Percentiles rank a stretch among this genome's conserved stretches.
phyloP scores from a whole-genome alignment of 2,797 vertebrate genomes.

The Borostomias antarcticus region DNA sequence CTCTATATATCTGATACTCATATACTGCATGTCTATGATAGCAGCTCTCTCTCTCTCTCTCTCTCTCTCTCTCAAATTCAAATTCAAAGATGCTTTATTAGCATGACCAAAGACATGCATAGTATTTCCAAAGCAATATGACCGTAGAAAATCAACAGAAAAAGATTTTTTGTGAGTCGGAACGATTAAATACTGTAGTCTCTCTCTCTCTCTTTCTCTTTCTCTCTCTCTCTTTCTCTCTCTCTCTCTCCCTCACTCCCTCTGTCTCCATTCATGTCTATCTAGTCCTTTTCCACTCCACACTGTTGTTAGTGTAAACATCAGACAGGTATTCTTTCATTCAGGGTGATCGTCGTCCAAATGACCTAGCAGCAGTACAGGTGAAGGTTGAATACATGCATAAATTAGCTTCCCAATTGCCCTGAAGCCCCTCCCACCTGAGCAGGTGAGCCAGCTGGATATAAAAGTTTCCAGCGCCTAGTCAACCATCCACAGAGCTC shows the following conservation, averaged over 20 bases:
- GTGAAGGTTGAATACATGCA: conserved; percentile 48
- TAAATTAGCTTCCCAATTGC: conserved; percentile 36
- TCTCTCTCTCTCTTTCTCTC: background rate
- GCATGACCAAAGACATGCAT: no score
- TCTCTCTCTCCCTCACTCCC: background rate
- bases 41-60: no score
- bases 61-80: no score
- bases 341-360: conserved; percentile 27
- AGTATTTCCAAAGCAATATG: no score
- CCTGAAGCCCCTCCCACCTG: conserved; percentile 54
- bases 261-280: background rate
- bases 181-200: no score
- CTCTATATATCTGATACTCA: no score
- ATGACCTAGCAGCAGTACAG: conserved; percentile 26
- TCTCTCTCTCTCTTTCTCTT: no score
- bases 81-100: no score
- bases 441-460: conserved; percentile 63
- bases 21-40: no score
- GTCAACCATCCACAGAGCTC: conserved; percentile 62
- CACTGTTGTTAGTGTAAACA: background rate
- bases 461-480: conserved; percentile 68
- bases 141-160: no score
- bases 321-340: conserved; percentile 2
- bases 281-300: background rate
- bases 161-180: no score